Base-by-base conservation (phyloP, 2,797 vertebrate species). In the Ispidina picta region DNA sequence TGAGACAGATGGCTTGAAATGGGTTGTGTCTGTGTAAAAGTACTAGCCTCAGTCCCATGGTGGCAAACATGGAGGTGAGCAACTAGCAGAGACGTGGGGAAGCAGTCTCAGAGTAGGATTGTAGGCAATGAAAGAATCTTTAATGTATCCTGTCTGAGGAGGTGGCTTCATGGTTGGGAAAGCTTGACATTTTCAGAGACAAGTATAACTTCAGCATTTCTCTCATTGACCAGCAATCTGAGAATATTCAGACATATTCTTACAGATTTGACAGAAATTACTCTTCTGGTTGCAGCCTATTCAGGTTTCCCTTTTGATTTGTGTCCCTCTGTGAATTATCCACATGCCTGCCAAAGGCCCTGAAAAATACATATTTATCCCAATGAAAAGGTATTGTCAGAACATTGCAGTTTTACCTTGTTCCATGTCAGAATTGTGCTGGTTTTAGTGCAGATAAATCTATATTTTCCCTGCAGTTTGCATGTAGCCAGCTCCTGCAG, bases 51-150 rank as follows among this genome's bases (percentile, higher is more conserved):
- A 18, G 26, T 46, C 31, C 49, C 28, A 18, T 55, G 39, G 66
- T 62, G n/a, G 56, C 25, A 43, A 54, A 52, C 0, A 3, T 68
- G 65, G n/a, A 43, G 25, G 25, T 70, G 21, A 52, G n/a, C 37
- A 20, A 14, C 20, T 43, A 25, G n/a, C 5, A 10, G 7, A 8
- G n/a, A 31, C 0, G 1, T 48, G 15, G 28, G 28, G 15, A 10
- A 55, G 12, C 18, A 7, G 28, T 15, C 51, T 64, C 35, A 11
- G 25, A 23, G 59, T 19, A 65, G 21, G 25, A 25, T 11, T 58
- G n/a, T 51, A 25, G 29, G 29, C 51, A 49, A 9, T 3, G 0
- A 26, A 17, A 46, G 31, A 49, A 9, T 65, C 19, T 48, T 41
- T 49, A 19, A 5, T 13, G 41, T 41, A 8, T 64, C 48, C 39